Conservation (phyloP, 2,797 vertebrate genomes). For the Sardinella longiceps region DNA sequence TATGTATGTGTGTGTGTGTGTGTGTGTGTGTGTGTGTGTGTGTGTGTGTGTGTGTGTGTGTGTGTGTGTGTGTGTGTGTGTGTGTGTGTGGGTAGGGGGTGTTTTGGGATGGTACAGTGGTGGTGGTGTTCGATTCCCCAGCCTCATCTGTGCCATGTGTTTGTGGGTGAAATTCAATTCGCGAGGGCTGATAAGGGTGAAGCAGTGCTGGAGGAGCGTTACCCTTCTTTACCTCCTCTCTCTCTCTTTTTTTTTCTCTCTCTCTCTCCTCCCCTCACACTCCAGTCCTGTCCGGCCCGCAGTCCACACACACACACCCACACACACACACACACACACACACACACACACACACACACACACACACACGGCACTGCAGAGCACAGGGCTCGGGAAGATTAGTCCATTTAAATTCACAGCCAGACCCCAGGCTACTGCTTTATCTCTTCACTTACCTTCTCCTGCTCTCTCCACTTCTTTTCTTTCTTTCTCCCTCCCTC, state of each 20-base stretch:
- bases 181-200: background rate
- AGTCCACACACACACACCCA: background rate
- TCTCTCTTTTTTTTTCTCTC: no score
- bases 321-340: background rate
- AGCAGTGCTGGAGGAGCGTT: background rate
- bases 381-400: background rate
- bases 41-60: no score
- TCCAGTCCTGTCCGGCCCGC: background rate
- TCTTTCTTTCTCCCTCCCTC: background rate
- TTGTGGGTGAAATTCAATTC: background rate
- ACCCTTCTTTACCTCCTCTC: no score
- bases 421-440: background rate
- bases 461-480: background rate
- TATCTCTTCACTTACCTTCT: background rate
- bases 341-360: background rate
- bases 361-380: background rate
- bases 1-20: no score
- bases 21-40: no score
- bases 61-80: no score
- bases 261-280: no score
- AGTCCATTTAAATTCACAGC: constrained; percentile 13
- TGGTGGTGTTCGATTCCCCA: background rate
- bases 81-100: no score
- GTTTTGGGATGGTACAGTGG: no score
- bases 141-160: no score